A percentile compares a stretch with the other conserved stretches of the same genome.
These are phyloP conservation scores for Hemiprocne comata DNA, from an alignment of 2,113 vertebrate species.

Conservation along the genomic window DNA sequence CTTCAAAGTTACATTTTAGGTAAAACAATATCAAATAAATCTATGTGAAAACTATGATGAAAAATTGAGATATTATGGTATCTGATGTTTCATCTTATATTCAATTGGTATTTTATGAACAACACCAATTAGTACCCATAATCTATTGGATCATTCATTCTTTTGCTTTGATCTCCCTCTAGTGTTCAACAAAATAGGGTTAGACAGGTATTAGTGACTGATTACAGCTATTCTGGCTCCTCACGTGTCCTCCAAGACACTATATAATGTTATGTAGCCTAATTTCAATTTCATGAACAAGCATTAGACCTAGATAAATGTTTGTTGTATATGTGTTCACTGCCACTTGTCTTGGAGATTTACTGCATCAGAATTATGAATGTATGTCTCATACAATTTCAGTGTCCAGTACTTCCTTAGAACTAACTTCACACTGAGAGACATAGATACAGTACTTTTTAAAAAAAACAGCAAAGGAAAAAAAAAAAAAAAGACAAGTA, in stretches of 20 bases:
- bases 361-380: not conserved
- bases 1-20: not conserved
- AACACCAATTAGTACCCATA: not conserved
- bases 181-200: constrained; percentile 19
- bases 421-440: not conserved
- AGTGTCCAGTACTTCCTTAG: not conserved
- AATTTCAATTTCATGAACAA: not conserved
- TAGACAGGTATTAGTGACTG: not conserved
- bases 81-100: not conserved
- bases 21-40: not conserved
- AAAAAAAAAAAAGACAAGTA: accelerated
- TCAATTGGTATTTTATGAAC: not conserved
- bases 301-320: not conserved
- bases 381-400: not conserved
- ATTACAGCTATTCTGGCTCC: not conserved
- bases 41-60: not conserved
- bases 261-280: not conserved
- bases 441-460: not conserved
- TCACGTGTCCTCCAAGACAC: not conserved
- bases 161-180: constrained; percentile 68
- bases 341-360: not conserved
- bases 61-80: not conserved
- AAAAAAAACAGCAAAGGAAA: not conserved
- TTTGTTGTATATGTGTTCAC: not conserved
- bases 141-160: not conserved